Conservation (phyloP, 2,113 vertebrate species). For the Carettochelys insculpta region DNA sequence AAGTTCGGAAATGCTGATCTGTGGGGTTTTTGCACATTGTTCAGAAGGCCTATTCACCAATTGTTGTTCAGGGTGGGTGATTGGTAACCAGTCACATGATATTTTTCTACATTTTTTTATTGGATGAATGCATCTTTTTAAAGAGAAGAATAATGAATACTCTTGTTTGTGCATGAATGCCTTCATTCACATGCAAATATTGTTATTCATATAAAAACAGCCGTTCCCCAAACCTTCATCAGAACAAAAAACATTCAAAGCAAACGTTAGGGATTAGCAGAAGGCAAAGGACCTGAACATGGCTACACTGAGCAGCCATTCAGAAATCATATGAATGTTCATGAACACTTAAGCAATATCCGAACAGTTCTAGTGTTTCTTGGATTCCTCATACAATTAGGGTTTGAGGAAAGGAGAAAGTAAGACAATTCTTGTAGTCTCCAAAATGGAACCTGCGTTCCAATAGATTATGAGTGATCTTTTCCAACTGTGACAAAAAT, state of each 20-base stretch:
- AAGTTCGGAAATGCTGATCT: slow-evolving; percentile 48
- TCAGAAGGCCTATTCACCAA: slow-evolving; percentile 12
- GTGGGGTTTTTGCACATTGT: not conserved
- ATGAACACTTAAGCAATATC: slow-evolving; percentile 61
- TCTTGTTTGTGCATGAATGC: slow-evolving; percentile 65
- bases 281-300: slow-evolving; percentile 68
- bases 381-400: slow-evolving; percentile 11
- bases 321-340: slow-evolving; percentile 52
- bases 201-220: slow-evolving; percentile 66
- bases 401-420: not conserved
- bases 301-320: slow-evolving; percentile 62
- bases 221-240: slow-evolving; percentile 58
- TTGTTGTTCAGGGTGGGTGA: slow-evolving; percentile 17
- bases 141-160: slow-evolving; percentile 52
- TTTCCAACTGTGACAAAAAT: not conserved
- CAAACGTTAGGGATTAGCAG: slow-evolving; percentile 52
- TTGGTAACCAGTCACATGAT: slow-evolving; percentile 55
- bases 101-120: slow-evolving; percentile 52
- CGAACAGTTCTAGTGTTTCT: slow-evolving; percentile 13
- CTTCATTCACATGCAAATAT: slow-evolving; percentile 69
- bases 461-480: not conserved
- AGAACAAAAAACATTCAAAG: slow-evolving; percentile 70
- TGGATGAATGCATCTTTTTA: slow-evolving; percentile 68
- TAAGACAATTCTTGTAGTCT: not conserved
- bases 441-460: not conserved